Base-by-base conservation (phyloP, 92 coral and sea anemone genomes). In the Nematostella vectensis region DNA sequence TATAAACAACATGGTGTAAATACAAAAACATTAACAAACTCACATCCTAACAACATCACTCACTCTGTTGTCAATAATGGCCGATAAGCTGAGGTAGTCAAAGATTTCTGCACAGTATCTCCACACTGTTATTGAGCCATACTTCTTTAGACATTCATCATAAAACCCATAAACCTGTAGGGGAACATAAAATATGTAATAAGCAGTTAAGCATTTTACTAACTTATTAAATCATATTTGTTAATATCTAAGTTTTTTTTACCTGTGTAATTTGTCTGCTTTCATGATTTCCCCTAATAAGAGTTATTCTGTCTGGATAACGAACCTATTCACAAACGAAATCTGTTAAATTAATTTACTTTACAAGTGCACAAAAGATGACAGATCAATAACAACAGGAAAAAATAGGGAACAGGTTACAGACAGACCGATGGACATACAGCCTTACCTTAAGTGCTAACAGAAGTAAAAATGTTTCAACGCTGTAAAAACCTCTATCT, bases 101-200 rank as follows among this genome's bases (percentile, higher is more conserved):
- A 91, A 91, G 47, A 91, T 91, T 69, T 91, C 98, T 63, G 98
- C 85, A 64, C 98, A 91, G 71, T 91, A 91, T 75, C 98, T 75
- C 98, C 96, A 91, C 55, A 91, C 98, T 18, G 98, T 87, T 69
- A 91, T 88, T n/a, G 98, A 91, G 11, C 98, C 98, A 66, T 91
- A 91, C 70, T 91, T 91, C 70, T 91, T 91, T 23, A 91, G 77
- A 69, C 98, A 91, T 62, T 91, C 98, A 62, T 91, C 98, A 76
- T 91, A 91, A 61, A 91, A 91, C 54, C 98, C 98, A 75, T 91
- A 91, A 54, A 91, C 98, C 95, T 89, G 66, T 25, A 62, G 67
- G 1, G 1, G 3, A 48, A 33, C 6, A 33, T 33, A 33, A 6
- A 6, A 33, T 33, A n/a, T n/a, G n/a, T n/a, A n/a, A 20, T 36